Conservation (phyloP, 2,888 invertebrate genomes). For the Agonum fuliginosum region DNA sequence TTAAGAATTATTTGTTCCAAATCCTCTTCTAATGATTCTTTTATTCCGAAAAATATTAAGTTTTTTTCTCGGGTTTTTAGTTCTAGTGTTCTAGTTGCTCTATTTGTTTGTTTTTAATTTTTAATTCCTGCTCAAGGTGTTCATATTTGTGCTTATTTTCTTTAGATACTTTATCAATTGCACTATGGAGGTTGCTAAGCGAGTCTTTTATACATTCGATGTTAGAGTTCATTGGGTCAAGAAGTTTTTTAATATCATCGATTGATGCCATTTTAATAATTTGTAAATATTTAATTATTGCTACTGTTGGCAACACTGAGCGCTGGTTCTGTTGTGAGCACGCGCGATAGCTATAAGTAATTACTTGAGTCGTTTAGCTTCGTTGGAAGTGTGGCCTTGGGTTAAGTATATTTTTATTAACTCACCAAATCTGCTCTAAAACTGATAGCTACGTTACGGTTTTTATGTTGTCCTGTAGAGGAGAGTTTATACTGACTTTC, state of each 20-base stretch:
- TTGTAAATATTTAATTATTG: neutral
- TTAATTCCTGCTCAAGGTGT: neutral
- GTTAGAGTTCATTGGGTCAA: neutral
- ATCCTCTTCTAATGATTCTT: neutral
- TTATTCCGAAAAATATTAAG: slow-evolving; percentile 9
- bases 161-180: neutral
- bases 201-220: neutral
- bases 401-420: neutral
- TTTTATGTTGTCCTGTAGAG: neutral
- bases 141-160: neutral
- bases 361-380: neutral
- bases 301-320: slow-evolving; percentile 1
- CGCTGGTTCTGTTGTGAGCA: neutral
- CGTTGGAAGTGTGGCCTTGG: neutral
- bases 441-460: neutral
- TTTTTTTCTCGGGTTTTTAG: neutral
- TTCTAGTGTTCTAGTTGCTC: neutral
- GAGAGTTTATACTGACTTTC: neutral
- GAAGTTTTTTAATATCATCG: neutral
- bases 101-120: slow-evolving; percentile 1
- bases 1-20: neutral
- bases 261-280: neutral
- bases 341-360: neutral
- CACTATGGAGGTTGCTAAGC: neutral
- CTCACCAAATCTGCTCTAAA: neutral